Percentiles rank a stretch among this genome's conserved stretches.
Evolutionary conservation across 2,888 invertebrate genomes (phyloP).

Genomic region (Scaptomyza polygonia): DNA sequence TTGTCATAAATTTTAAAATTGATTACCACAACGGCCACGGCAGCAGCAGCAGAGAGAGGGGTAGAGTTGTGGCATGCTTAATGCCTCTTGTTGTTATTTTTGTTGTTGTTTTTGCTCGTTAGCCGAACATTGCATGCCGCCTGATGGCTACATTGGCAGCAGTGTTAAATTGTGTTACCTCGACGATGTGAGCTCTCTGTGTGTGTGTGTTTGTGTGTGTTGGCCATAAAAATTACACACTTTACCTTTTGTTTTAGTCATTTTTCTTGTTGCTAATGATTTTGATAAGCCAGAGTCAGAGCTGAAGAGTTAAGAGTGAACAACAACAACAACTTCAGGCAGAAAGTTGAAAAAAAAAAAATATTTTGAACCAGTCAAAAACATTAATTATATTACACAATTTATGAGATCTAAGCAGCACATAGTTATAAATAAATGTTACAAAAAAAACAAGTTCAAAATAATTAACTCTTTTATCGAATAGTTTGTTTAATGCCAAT

Average conservation of each 20-base stretch:
- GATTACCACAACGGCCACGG: slow-evolving; percentile 70
- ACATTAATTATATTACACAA: slow-evolving; percentile 39
- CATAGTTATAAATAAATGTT: neutral
- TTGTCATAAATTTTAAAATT: slow-evolving; percentile 83
- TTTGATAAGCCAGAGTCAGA: slow-evolving; percentile 40
- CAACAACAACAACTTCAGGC: neutral
- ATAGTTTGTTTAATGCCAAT: neutral
- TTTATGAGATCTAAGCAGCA: slow-evolving; percentile 1
- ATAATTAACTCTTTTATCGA: slow-evolving; percentile 1
- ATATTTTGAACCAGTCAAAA: slow-evolving; percentile 40
- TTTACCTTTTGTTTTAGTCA: slow-evolving; percentile 61
- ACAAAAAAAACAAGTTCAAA: neutral
- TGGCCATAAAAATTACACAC: slow-evolving; percentile 64
- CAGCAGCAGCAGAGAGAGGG: neutral
- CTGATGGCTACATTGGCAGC: slow-evolving; percentile 77
- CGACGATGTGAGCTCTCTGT: neutral
- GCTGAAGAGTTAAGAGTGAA: slow-evolving; percentile 18
- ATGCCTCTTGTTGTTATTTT: slow-evolving; percentile 24
- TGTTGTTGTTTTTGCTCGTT: slow-evolving; percentile 73
- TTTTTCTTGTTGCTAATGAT: slow-evolving; percentile 62
- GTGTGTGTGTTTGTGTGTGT: neutral
- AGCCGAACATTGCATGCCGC: slow-evolving; percentile 74
- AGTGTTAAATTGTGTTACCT: slow-evolving; percentile 67
- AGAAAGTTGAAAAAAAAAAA: slow-evolving; percentile 41
- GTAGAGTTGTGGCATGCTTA: slow-evolving; percentile 41